These are phyloP conservation scores for Hermatobates lingyangjiaoensis DNA, from an alignment of 1,140 invertebrate species.

Conservation along the genomic window DNA sequence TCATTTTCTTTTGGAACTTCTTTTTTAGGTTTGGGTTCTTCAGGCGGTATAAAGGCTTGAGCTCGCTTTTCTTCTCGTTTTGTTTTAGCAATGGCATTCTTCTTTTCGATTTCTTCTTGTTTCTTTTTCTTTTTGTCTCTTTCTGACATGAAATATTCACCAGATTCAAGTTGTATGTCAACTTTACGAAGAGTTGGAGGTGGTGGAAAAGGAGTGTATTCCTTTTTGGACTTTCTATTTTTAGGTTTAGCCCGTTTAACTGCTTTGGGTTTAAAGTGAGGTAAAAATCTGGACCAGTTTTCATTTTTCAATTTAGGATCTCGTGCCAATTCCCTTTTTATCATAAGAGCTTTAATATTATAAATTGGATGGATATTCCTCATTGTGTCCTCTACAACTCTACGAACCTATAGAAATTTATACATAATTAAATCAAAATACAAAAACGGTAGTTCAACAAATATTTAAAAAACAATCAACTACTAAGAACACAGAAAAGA, in stretches of 20 bases:
- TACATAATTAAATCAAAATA: too few species aligned
- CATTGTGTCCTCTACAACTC: slow-evolving; percentile 93
- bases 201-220: slow-evolving; percentile 93
- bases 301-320: slow-evolving; percentile 82
- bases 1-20: too few species aligned
- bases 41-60: slow-evolving; percentile 64
- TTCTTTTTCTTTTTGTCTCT: slow-evolving; percentile 54
- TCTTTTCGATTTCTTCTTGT: slow-evolving; percentile 37
- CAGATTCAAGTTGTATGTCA: slow-evolving; percentile 81
- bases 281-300: slow-evolving; percentile 93
- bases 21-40: slow-evolving; percentile 33
- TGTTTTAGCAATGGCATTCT: slow-evolving; percentile 45
- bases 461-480: too few species aligned
- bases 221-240: slow-evolving; percentile 64
- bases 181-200: slow-evolving; percentile 87
- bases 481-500: too few species aligned
- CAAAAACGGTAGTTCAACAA: too few species aligned
- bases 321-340: slow-evolving; percentile 85
- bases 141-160: slow-evolving; percentile 90
- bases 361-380: slow-evolving; percentile 99
- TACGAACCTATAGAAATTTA: slow-evolving; percentile 47
- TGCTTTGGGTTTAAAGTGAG: slow-evolving; percentile 88
- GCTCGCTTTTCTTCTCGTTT: slow-evolving; percentile 55
- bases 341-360: slow-evolving; percentile 96
- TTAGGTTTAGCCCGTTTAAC: slow-evolving; percentile 69